Percentiles rank a stretch among this genome's conserved stretches.
Evolutionary conservation across 1,140 invertebrate species (phyloP).

Genomic region (Rhizoglyphus robini): DNA sequence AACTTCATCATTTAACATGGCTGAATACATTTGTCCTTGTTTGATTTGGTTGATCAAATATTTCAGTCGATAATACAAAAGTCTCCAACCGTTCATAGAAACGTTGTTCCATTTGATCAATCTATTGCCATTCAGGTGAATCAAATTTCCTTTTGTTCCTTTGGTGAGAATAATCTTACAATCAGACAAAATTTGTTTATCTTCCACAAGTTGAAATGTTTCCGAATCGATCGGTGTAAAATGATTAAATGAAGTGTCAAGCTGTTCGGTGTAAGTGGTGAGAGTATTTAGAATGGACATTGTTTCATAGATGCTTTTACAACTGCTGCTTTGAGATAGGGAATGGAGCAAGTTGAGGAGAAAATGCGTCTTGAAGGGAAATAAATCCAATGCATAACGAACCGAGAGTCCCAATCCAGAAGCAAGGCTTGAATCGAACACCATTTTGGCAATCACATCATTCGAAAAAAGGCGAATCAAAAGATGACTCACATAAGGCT

Average conservation of each 20-base stretch:
- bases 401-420: slow-evolving; percentile 4
- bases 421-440: slow-evolving; percentile 2
- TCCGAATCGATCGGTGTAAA: slow-evolving; percentile 1
- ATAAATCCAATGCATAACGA: not conserved
- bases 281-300: not conserved
- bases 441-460: slow-evolving; percentile 14
- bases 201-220: not conserved
- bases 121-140: not conserved
- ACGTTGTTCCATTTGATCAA: slow-evolving; percentile 18
- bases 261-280: not conserved
- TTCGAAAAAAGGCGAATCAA: slow-evolving; percentile 1
- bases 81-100: slow-evolving; percentile 11
- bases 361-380: slow-evolving; percentile 10
- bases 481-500: not conserved
- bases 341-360: slow-evolving; percentile 2
- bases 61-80: slow-evolving; percentile 10
- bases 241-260: not conserved
- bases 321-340: not conserved
- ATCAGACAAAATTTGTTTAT: not conserved
- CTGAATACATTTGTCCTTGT: slow-evolving; percentile 7
- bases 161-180: slow-evolving; percentile 6
- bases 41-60: slow-evolving; percentile 4
- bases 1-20: slow-evolving; percentile 10
- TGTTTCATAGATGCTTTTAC: slow-evolving; percentile 3
- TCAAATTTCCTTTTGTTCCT: not conserved